Conservation (phyloP, 2,113 vertebrate genomes). For the Centropristis striata region DNA sequence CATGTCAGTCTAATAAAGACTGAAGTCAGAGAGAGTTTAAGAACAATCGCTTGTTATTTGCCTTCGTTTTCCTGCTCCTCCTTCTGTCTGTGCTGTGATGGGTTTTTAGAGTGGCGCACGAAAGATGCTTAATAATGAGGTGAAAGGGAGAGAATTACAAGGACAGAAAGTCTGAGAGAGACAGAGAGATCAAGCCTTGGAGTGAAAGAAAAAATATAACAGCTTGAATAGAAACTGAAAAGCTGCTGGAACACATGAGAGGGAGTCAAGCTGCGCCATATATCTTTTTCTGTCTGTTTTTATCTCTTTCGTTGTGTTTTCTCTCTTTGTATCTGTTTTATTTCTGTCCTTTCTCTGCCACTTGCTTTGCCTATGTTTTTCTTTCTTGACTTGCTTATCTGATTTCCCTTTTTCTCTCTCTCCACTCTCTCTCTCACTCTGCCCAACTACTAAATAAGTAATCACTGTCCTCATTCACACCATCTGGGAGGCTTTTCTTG, state of each 20-base stretch:
- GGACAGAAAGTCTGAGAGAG: slow-evolving; percentile 12
- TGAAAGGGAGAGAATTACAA: slow-evolving; percentile 40
- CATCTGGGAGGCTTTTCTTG: slow-evolving; percentile 74
- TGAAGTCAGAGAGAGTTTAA: slow-evolving; percentile 3
- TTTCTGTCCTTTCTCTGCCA: slow-evolving; percentile 23
- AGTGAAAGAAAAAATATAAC: slow-evolving; percentile 11
- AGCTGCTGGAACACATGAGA: slow-evolving; percentile 28
- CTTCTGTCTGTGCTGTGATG: slow-evolving; percentile 8
- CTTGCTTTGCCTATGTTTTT: slow-evolving; percentile 11
- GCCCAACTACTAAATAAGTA: slow-evolving; percentile 72
- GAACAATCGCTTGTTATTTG: slow-evolving; percentile 7
- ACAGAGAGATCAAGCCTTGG: background rate
- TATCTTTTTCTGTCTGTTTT: slow-evolving; percentile 15
- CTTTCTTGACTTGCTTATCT: slow-evolving; percentile 32
- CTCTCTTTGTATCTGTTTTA: slow-evolving; percentile 14
- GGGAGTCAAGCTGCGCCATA: slow-evolving; percentile 14
- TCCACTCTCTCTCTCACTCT: slow-evolving; percentile 17
- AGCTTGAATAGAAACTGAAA: slow-evolving; percentile 29
- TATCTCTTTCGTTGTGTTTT: slow-evolving; percentile 14
- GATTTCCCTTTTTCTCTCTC: background rate
- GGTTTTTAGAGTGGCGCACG: slow-evolving; percentile 7
- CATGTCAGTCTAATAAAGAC: slow-evolving; percentile 26
- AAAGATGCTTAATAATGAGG: slow-evolving; percentile 49
- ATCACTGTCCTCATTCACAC: slow-evolving; percentile 79
- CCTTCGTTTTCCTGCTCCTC: slow-evolving; percentile 10